Percentiles rank a stretch among this genome's conserved stretches.
Conservation (phyloP, 2,888 invertebrate species). For the Antheraea assamensis region DNA sequence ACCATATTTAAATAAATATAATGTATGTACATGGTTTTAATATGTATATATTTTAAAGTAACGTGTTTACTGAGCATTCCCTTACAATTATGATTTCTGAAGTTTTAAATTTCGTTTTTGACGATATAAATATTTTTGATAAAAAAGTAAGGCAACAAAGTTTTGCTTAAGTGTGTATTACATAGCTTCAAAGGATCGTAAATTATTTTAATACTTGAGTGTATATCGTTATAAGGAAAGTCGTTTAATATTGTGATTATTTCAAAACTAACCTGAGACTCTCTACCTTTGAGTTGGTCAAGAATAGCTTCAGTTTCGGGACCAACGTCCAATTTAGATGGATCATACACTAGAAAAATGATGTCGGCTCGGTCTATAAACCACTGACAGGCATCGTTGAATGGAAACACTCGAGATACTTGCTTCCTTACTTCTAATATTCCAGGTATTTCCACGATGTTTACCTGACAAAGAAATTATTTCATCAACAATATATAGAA, state of each 20-base stretch:
- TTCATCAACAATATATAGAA: neutral
- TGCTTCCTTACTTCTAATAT: constrained; percentile 96
- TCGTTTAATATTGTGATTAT: neutral
- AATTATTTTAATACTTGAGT: neutral
- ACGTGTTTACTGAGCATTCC: too few relatives aligned
- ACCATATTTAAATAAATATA: too few relatives aligned
- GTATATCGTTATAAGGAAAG: neutral
- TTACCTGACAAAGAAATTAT: constrained; percentile 84
- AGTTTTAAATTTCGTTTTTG: neutral
- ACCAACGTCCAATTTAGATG: constrained; percentile 96
- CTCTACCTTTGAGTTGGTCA: constrained; percentile 96
- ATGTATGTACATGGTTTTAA: too few relatives aligned
- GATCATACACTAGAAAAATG: constrained; percentile 97
- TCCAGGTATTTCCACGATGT: constrained; percentile 97
- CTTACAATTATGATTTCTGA: neutral
- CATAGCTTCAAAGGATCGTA: neutral
- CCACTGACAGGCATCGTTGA: constrained; percentile 98
- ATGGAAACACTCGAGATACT: constrained; percentile 95
- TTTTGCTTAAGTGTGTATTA: neutral
- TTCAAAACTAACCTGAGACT: constrained; percentile 86
- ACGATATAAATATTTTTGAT: neutral
- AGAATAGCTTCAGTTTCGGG: constrained; percentile 97
- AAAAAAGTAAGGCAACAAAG: neutral
- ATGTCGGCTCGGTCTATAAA: constrained; percentile 98
- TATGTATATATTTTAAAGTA: too few relatives aligned